These are phyloP conservation scores for Ammospiza nelsoni DNA, from an alignment of 2,113 vertebrate species.

Conservation along the genomic window DNA sequence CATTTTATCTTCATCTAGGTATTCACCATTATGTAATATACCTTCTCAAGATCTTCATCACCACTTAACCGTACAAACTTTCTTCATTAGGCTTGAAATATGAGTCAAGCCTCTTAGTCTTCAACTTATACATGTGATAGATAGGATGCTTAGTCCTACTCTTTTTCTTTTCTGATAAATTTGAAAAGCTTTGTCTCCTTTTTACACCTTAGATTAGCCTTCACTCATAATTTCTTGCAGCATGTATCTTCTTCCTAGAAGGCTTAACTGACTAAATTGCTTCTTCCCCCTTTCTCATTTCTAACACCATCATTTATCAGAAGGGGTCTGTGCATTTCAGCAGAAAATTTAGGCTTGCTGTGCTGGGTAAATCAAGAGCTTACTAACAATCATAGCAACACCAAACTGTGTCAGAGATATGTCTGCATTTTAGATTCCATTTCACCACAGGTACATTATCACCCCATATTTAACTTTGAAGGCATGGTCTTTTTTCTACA, in stretches of 20 bases:
- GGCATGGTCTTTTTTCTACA: background rate
- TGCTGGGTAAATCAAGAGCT: background rate
- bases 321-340: background rate
- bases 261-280: background rate
- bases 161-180: background rate
- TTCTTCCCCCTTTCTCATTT: background rate
- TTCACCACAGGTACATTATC: background rate
- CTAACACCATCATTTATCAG: background rate
- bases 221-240: constrained; percentile 22
- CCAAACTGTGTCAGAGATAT: background rate
- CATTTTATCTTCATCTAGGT: constrained; percentile 34
- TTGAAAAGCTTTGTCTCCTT: background rate
- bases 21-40: background rate
- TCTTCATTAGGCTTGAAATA: constrained; percentile 6
- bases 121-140: background rate
- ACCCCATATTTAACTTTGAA: background rate
- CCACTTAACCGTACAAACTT: background rate
- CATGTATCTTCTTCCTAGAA: constrained; percentile 3
- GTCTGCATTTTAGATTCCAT: background rate
- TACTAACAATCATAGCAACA: background rate
- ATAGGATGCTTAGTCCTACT: background rate
- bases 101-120: background rate
- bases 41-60: background rate
- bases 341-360: background rate
- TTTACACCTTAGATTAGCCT: background rate